phyloP scores from a whole-genome alignment of 2,888 invertebrate genomes.

The Arctia plantaginis region DNA sequence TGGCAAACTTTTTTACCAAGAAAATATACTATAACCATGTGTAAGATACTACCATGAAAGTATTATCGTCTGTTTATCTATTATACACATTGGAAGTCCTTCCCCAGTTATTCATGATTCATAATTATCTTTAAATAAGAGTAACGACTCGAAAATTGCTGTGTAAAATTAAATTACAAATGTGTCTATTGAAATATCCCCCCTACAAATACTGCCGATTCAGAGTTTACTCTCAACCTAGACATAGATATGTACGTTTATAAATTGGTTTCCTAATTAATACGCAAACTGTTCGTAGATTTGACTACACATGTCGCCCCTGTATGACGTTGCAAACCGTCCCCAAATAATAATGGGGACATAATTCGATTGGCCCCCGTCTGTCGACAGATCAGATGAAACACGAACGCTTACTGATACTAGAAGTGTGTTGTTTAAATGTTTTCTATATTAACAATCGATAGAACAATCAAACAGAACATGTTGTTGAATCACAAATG shows the following conservation, averaged over 20 bases:
- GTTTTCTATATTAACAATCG: neutral
- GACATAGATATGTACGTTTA: constrained; percentile 10
- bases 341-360: constrained; percentile 83
- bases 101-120: neutral
- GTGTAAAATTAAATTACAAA: neutral
- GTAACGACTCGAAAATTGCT: neutral
- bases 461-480: neutral
- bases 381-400: constrained; percentile 66
- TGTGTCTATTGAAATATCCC: neutral
- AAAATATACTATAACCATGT: too few relatives aligned
- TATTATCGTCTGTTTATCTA: too few relatives aligned
- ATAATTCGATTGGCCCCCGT: constrained; percentile 83
- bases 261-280: constrained; percentile 62
- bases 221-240: constrained; percentile 12
- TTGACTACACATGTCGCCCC: constrained; percentile 71
- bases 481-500: too few relatives aligned
- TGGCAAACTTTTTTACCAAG: too few relatives aligned
- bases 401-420: constrained; percentile 34
- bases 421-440: constrained; percentile 34
- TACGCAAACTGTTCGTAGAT: constrained; percentile 65
- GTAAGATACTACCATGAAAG: too few relatives aligned
- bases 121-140: neutral
- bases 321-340: constrained; percentile 70
- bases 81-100: too few relatives aligned
- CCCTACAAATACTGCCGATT: constrained; percentile 5